Conservation (phyloP, 2,888 invertebrate genomes). For the Stenolophus ochropezus region DNA sequence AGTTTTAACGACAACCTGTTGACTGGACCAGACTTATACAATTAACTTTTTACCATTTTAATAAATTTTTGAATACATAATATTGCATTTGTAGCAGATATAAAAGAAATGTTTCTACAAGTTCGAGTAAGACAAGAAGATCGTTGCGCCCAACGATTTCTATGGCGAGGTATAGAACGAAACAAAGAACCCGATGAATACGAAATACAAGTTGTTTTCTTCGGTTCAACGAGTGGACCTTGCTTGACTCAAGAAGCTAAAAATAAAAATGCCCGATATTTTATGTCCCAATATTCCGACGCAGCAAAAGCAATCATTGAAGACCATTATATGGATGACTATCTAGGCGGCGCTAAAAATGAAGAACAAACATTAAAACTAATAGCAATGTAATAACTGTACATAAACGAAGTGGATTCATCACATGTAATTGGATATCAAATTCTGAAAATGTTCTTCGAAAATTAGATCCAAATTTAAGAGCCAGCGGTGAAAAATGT, state of each 20-base stretch:
- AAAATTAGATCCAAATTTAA: background rate
- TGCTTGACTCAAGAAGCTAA: slow-evolving; percentile 61
- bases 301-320: slow-evolving; percentile 52
- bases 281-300: slow-evolving; percentile 49
- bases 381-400: too few species aligned
- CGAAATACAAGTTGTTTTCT: slow-evolving; percentile 61
- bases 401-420: too few species aligned
- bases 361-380: slow-evolving; percentile 61
- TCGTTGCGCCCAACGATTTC: slow-evolving; percentile 66
- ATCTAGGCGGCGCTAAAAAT: slow-evolving; percentile 59
- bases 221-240: slow-evolving; percentile 61
- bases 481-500: background rate
- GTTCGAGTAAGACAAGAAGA: slow-evolving; percentile 60
- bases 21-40: slow-evolving; percentile 67
- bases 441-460: slow-evolving; percentile 58
- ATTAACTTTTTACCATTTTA: slow-evolving; percentile 65
- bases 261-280: slow-evolving; percentile 61
- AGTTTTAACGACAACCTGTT: slow-evolving; percentile 67
- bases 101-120: slow-evolving; percentile 61
- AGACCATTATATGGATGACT: slow-evolving; percentile 64
- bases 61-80: slow-evolving; percentile 68
- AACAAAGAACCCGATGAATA: slow-evolving; percentile 56
- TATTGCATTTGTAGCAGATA: slow-evolving; percentile 67
- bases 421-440: slow-evolving; percentile 65
- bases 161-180: slow-evolving; percentile 64